Evolutionary conservation across 2,888 invertebrate genomes (phyloP).

Genomic region (Camptogramma bilineatum): DNA sequence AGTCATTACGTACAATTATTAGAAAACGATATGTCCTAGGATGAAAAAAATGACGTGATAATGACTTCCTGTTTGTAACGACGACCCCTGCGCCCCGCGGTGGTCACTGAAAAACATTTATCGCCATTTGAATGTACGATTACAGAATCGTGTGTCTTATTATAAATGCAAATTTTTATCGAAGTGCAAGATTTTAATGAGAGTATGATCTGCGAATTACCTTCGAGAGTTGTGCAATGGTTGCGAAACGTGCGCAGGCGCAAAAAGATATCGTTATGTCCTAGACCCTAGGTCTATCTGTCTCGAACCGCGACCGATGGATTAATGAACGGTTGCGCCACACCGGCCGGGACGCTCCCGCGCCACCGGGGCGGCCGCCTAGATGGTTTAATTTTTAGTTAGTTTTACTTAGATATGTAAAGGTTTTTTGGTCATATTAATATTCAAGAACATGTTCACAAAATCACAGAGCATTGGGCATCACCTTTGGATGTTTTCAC

Average conservation of each 20-base stretch:
- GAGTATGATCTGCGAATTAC: neutral
- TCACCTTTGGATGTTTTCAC: too few relatives aligned
- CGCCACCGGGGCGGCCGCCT: too few relatives aligned
- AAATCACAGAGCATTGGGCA: too few relatives aligned
- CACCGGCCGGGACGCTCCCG: neutral
- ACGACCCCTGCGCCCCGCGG: neutral
- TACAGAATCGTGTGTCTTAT: neutral
- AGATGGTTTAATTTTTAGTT: too few relatives aligned
- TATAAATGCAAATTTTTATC: neutral
- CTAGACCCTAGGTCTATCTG: constrained; percentile 35
- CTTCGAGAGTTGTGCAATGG: constrained; percentile 6
- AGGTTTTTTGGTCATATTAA: too few relatives aligned
- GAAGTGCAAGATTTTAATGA: constrained; percentile 3
- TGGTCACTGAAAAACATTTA: neutral
- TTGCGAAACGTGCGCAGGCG: constrained; percentile 13
- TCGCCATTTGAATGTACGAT: neutral
- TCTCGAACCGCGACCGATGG: constrained; percentile 21
- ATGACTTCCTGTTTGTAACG: neutral
- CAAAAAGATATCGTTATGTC: constrained; percentile 28
- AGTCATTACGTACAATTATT: neutral
- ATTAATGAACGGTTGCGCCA: constrained; percentile 23
- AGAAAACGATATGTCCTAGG: constrained; percentile 1
- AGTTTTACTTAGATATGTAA: too few relatives aligned
- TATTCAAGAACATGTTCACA: too few relatives aligned
- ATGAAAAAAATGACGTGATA: neutral